Evolutionary conservation across 2,113 vertebrate species (phyloP), one percentile per base, ranked within the genome.

Genomic region (Ceuthmochares aereus): DNA sequence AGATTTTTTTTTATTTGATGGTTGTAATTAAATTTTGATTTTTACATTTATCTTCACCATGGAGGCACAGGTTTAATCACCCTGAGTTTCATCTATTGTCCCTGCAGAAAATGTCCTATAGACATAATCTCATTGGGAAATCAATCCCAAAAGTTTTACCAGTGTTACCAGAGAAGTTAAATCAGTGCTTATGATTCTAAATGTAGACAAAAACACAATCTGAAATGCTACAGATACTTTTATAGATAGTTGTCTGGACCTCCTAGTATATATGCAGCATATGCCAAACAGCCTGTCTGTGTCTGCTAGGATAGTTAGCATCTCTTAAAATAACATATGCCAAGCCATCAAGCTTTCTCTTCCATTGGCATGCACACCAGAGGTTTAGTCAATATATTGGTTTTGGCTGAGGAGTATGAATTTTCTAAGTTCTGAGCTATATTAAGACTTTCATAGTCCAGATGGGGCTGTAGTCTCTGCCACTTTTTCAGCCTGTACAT

Each of bases 361-460:
- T 84, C 29, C 89, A 67, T 23, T 86, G 72, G 37, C 83, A 59
- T 89, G 51, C 43, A 42, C 47, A 43, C 55, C 89, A 90, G 90
- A 78, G 76, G 89, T 90, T 95, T 93, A 92, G 59, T 80, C 94
- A 95, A 82, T 95, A 87, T 89, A 84, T 73, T 90, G 73, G 47
- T 96, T 93, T 86, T 84, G 91, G 60, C 55, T 78, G 78, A 8
- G 22, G 52, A 89, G 29, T 67, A 55, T 27, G 84, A 81, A 78
- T 95, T 91, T 91, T 87, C 43, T n/a, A 60, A 78, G 29, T 93
- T 92, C 73, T 81, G 43, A 94, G 52, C 52, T 84, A 3, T 52
- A 84, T 78, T 81, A 87, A 94, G 32, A 89, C 26, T 89, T 89
- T 60, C 32, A 6, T 84, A 70, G 74, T 72, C 81, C 69, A 93